These are phyloP conservation scores for Periophthalmus modestus DNA, from an alignment of 2,113 vertebrate genomes.

Conservation along the genomic window DNA sequence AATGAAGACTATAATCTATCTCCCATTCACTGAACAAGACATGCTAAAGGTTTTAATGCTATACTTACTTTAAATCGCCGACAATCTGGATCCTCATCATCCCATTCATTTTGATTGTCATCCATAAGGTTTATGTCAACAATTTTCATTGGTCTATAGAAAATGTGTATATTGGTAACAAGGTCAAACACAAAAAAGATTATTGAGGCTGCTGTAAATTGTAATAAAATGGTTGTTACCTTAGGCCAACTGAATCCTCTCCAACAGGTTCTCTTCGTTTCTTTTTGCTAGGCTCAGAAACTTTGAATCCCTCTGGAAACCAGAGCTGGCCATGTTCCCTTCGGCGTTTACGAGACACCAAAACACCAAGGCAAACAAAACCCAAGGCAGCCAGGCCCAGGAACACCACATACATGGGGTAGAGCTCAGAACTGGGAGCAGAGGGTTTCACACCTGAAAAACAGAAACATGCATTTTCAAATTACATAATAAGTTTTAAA, in stretches of 20 bases:
- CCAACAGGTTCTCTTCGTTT: slow-evolving; percentile 93
- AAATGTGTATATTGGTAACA: slow-evolving; percentile 14
- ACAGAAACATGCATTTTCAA: slow-evolving; percentile 11
- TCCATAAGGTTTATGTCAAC: slow-evolving; percentile 91
- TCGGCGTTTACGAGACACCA: slow-evolving; percentile 88
- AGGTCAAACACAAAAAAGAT: slow-evolving; percentile 7
- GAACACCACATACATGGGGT: slow-evolving; percentile 87
- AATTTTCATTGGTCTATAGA: slow-evolving; percentile 88
- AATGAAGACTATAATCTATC: not conserved
- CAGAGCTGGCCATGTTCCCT: slow-evolving; percentile 97
- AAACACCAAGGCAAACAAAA: slow-evolving; percentile 84
- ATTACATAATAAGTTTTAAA: not conserved
- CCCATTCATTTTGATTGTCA: slow-evolving; percentile 95
- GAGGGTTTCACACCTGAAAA: slow-evolving; percentile 83
- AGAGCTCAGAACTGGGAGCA: slow-evolving; percentile 75
- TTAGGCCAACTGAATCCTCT: slow-evolving; percentile 95
- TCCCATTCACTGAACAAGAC: not conserved
- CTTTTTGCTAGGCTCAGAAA: slow-evolving; percentile 92
- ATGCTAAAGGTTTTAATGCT: not conserved
- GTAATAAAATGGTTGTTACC: slow-evolving; percentile 75
- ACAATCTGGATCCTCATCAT: slow-evolving; percentile 87
- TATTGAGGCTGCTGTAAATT: not conserved
- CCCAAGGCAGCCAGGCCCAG: slow-evolving; percentile 78
- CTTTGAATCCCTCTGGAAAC: slow-evolving; percentile 96
- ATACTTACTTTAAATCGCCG: slow-evolving; percentile 88